Evolutionary conservation across 2,888 invertebrate species (phyloP).

Genomic region (Unio pictorum): DNA sequence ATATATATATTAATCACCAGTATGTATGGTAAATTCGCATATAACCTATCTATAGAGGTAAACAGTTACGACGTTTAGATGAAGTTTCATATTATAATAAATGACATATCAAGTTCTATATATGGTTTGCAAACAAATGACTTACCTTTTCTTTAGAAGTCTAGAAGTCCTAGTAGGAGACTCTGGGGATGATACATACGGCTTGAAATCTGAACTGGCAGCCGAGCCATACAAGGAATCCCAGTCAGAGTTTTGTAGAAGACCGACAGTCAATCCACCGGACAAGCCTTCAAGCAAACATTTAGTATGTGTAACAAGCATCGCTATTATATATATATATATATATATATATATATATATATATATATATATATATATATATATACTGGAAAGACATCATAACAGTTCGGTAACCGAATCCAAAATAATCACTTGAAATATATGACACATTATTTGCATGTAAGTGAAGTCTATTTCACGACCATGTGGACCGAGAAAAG

Average conservation of each 20-base stretch:
- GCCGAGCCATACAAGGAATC: conserved; percentile 39
- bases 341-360: too few species aligned
- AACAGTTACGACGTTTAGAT: background rate
- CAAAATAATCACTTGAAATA: too few species aligned
- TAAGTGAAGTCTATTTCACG: background rate
- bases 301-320: too few species aligned
- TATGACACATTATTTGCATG: background rate
- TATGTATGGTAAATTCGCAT: too few species aligned
- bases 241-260: conserved; percentile 22
- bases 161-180: conserved; percentile 28
- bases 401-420: too few species aligned
- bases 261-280: conserved; percentile 28
- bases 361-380: too few species aligned
- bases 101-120: background rate
- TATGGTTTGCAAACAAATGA: background rate
- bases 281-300: conserved; percentile 6
- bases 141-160: conserved; percentile 34
- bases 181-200: conserved; percentile 35
- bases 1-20: too few species aligned
- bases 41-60: too few species aligned
- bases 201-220: conserved; percentile 30
- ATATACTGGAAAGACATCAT: background rate
- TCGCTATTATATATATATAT: too few species aligned
- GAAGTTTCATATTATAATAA: background rate
- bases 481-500: background rate